phyloP scores from a whole-genome alignment of 2,797 vertebrate genomes.

The Petrocephalus schoutedeni region DNA sequence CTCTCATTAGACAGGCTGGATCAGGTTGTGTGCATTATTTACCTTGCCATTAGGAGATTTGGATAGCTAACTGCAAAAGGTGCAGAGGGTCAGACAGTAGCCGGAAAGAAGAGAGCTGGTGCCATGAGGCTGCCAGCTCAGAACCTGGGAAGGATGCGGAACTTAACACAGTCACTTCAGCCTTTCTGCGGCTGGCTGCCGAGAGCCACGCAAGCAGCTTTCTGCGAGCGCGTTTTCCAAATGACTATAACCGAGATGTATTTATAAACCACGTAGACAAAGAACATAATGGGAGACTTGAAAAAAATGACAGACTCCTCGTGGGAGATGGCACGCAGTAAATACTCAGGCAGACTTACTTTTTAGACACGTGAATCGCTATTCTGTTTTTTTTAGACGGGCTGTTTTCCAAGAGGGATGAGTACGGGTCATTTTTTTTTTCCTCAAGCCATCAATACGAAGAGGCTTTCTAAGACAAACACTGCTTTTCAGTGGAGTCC shows the following conservation, averaged over 20 bases:
- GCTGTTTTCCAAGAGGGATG: constrained; percentile 11
- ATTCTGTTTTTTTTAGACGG: not conserved
- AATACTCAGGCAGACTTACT: not conserved
- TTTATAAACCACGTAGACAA: not conserved
- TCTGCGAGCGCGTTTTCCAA: not conserved
- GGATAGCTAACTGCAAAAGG: not conserved
- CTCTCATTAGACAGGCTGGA: not conserved
- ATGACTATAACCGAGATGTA: not conserved
- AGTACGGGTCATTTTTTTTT: not conserved
- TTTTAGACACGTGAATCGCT: not conserved
- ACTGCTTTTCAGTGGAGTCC: not conserved
- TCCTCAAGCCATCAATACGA: not conserved
- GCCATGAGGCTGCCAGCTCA: not conserved
- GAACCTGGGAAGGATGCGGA: not conserved
- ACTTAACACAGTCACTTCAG: not conserved
- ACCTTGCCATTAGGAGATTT: not conserved
- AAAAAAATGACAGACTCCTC: not conserved
- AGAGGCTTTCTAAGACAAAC: constrained; percentile 10
- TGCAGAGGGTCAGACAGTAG: not conserved
- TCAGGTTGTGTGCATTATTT: not conserved
- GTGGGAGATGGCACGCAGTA: not conserved
- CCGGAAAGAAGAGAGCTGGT: not conserved
- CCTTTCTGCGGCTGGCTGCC: not conserved
- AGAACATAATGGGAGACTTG: not conserved
- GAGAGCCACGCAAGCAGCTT: not conserved